Base-by-base conservation (phyloP, 2,888 invertebrate species). In the Druceiella hillmani region DNA sequence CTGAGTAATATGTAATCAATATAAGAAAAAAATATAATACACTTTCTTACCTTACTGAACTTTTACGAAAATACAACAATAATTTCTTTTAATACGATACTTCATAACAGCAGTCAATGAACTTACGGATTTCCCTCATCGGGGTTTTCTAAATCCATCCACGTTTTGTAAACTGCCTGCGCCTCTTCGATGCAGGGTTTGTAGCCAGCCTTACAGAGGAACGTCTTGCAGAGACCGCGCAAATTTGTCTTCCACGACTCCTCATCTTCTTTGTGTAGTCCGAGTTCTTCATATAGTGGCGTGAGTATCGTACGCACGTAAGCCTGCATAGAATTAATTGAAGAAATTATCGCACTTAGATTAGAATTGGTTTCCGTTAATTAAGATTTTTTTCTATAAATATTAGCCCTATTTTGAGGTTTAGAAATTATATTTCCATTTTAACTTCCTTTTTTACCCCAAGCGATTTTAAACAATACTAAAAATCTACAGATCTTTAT, bases 71-170 rank as follows among this genome's bases (percentile, higher is more conserved):
- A n/a, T n/a, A n/a, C n/a, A n/a, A n/a, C n/a, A n/a, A n/a, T n/a
- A n/a, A n/a, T n/a, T n/a, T n/a, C n/a, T n/a, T n/a, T n/a, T n/a
- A n/a, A n/a, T n/a, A n/a, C n/a, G n/a, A n/a, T n/a, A n/a, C n/a
- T n/a, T n/a, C n/a, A n/a, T n/a, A n/a, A n/a, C n/a, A n/a, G n/a
- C n/a, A 24, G 3, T 3, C 3, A n/a, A 34, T 31, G 14, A 47
- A 75, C 81, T 76, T 58, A 89, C 88, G 86, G 86, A 58, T 85
- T 87, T 48, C 85, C 83, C 52, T 79, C 81, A 59, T 87, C 85
- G 4, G 87, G 87, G 50, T 81, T 78, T 24, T 77, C 73, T 12
- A 75, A 76, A 29, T 77, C 72, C 78, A 87, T 81, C 89, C 90
- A 90, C 49, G 79, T 75, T 36, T 73, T 72, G 57, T 75, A 91